These are phyloP conservation scores for Brachyhypopomus occidentalis DNA, from an alignment of 2,113 vertebrate species.

Conservation along the genomic window DNA sequence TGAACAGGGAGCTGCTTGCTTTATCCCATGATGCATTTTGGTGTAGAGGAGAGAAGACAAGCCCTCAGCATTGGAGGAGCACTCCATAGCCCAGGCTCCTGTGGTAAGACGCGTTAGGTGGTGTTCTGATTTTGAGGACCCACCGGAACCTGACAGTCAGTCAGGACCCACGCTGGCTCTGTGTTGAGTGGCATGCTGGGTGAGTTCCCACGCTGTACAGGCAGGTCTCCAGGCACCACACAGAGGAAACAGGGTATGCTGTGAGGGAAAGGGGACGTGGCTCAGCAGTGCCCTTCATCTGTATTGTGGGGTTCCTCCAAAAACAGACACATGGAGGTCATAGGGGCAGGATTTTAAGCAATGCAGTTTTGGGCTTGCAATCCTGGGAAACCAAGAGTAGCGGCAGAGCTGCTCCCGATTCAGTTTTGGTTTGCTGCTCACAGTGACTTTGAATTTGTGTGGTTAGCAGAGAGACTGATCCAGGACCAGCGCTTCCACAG, in stretches of 20 bases:
- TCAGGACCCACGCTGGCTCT: background rate
- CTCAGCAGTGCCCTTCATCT: constrained; percentile 2
- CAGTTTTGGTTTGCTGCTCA: background rate
- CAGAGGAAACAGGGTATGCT: constrained; percentile 13
- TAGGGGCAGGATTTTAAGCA: background rate
- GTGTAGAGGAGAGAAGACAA: no score
- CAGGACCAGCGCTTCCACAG: constrained; percentile 13
- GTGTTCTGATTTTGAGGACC: background rate
- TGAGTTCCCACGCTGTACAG: constrained; percentile 30
- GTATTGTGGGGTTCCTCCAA: constrained; percentile 17
- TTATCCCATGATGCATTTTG: no score
- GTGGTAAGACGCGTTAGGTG: no score
- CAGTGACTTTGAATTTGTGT: background rate
- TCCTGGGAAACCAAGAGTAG: constrained; percentile 44
- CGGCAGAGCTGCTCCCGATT: constrained; percentile 4
- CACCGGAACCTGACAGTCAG: background rate
- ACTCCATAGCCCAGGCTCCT: no score
- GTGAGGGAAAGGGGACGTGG: constrained; percentile 3
- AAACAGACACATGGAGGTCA: constrained; percentile 25
- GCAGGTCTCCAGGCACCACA: background rate
- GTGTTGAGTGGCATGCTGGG: background rate
- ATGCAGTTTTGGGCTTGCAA: constrained; percentile 20
- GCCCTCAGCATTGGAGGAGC: no score
- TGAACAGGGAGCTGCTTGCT: background rate
- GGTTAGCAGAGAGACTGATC: constrained; percentile 26